Conservation (phyloP, 2,888 invertebrate genomes). For the Drosophila kokeensis region DNA sequence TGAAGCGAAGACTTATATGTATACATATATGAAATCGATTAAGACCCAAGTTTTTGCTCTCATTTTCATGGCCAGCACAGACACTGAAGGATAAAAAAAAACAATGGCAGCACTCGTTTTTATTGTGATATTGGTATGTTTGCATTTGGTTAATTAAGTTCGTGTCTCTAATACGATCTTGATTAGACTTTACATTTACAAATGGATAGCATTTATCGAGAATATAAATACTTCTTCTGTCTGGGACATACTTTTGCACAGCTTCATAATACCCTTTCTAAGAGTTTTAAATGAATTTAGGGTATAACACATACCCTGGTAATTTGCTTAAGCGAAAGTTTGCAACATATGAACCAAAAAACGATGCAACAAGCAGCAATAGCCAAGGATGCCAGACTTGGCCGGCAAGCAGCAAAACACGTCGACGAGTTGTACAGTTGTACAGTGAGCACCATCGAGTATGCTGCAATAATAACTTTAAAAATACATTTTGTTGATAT, state of each 20-base stretch:
- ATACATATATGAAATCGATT: neutral
- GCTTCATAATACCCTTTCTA: neutral
- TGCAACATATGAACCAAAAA: conserved; percentile 67
- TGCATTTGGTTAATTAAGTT: neutral
- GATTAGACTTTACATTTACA: neutral
- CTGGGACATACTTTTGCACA: neutral
- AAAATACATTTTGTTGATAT: neutral
- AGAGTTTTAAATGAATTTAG: neutral
- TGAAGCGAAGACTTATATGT: neutral
- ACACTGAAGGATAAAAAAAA: neutral
- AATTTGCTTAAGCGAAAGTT: conserved; percentile 75
- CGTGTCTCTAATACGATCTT: neutral
- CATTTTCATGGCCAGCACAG: conserved; percentile 4
- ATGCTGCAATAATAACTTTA: neutral
- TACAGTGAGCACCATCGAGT: conserved; percentile 18
- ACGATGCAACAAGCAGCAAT: conserved; percentile 46
- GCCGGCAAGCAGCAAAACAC: conserved; percentile 26
- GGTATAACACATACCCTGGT: conserved; percentile 40
- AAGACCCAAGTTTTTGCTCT: neutral
- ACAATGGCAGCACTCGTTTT: neutral
- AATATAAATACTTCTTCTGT: neutral
- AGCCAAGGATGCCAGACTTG: conserved; percentile 22
- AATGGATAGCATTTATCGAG: neutral
- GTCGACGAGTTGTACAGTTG: conserved; percentile 8
- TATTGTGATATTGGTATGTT: neutral